Conservation (phyloP, 2,797 vertebrate genomes). For the Sparus aurata region DNA sequence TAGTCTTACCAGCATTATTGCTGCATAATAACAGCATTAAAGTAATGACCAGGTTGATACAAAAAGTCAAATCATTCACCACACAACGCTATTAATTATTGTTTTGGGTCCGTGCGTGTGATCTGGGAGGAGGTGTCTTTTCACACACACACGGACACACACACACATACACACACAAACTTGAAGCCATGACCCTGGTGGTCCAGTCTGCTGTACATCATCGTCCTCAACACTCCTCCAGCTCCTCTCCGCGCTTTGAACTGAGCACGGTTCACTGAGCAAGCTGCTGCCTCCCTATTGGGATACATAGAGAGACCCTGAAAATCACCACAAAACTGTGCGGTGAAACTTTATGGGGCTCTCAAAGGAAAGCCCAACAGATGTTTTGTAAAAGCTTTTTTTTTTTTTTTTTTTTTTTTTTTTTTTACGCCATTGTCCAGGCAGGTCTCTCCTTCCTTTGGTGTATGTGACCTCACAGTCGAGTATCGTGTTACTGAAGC, state of each 20-base stretch:
- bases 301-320: constrained; percentile 71
- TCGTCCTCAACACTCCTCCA: constrained; percentile 71
- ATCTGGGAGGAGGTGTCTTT: constrained; percentile 17
- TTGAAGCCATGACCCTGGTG: constrained; percentile 78
- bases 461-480: constrained; percentile 26
- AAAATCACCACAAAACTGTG: constrained; percentile 77
- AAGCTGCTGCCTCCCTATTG: constrained; percentile 78
- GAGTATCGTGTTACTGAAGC: constrained; percentile 45
- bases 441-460: constrained; percentile 47
- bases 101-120: constrained; percentile 27
- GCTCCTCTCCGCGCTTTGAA: constrained; percentile 83
- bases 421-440: constrained; percentile 46
- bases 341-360: constrained; percentile 81
- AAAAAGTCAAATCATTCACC: constrained; percentile 35
- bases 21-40: constrained; percentile 31
- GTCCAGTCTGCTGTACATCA: constrained; percentile 84
- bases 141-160: constrained; percentile 26
- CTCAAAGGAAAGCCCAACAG: constrained; percentile 81
- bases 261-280: constrained; percentile 79
- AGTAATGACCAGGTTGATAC: constrained; percentile 54
- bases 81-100: constrained; percentile 47
- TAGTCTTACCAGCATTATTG: constrained; percentile 24
- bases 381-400: constrained; percentile 68
- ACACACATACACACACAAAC: constrained; percentile 21
- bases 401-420: constrained; percentile 16